A percentile compares a stretch with the other conserved stretches of the same genome.
These are phyloP conservation scores for Odontamblyopus rebecca DNA, from an alignment of 2,797 vertebrate genomes.

Conservation along the genomic window DNA sequence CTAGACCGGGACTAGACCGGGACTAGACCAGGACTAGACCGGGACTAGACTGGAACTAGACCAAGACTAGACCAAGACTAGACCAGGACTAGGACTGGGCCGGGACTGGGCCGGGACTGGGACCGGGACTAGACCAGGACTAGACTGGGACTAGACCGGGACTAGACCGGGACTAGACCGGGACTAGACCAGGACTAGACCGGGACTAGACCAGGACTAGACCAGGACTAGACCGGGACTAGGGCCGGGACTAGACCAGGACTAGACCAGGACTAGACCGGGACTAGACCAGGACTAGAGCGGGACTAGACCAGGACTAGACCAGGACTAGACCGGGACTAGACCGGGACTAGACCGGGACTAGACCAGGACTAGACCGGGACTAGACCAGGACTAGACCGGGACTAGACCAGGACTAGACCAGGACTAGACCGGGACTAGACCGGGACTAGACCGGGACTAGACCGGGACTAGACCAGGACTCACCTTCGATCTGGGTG, in stretches of 20 bases:
- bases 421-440: neutral
- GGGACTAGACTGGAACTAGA: neutral
- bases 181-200: neutral
- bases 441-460: neutral
- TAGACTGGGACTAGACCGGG: neutral
- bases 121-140: slow-evolving; percentile 28
- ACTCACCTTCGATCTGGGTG: slow-evolving; percentile 85
- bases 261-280: neutral
- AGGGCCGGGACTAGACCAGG: too few species aligned
- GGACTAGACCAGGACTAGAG: neutral
- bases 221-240: neutral
- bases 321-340: neutral
- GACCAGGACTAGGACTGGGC: neutral
- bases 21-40: slow-evolving; percentile 30
- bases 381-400: neutral
- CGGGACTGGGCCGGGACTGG: neutral
- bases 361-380: neutral
- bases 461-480: neutral
- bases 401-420: neutral
- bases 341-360: neutral
- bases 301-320: neutral
- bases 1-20: neutral
- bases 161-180: neutral
- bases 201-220: slow-evolving; percentile 29
- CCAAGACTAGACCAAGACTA: neutral